phyloP scores from a whole-genome alignment of 1,140 invertebrate genomes.

The Harpegnathos saltator region DNA sequence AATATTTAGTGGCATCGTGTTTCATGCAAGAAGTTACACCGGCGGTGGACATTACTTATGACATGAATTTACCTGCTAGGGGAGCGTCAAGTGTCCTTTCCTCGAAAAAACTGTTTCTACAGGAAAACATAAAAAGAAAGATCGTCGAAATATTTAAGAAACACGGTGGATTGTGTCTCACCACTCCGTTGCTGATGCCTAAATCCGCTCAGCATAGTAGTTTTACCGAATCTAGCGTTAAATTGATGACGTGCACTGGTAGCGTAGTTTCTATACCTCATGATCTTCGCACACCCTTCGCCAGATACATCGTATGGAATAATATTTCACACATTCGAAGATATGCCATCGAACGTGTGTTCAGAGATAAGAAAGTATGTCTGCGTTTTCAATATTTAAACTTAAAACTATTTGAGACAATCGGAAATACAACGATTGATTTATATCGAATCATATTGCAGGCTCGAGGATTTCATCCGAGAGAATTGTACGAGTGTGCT shows the following conservation, averaged over 20 bases:
- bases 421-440: no score
- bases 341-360: slow-evolving; percentile 95
- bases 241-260: slow-evolving; percentile 94
- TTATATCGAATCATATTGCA: slow-evolving; percentile 49
- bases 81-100: slow-evolving; percentile 73
- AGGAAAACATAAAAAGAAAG: slow-evolving; percentile 82
- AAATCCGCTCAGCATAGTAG: slow-evolving; percentile 87
- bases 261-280: slow-evolving; percentile 92
- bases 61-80: slow-evolving; percentile 87
- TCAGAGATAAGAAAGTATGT: slow-evolving; percentile 91
- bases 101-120: slow-evolving; percentile 70
- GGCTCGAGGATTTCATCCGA: slow-evolving; percentile 93
- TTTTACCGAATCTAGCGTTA: slow-evolving; percentile 88
- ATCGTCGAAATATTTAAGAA: slow-evolving; percentile 90
- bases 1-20: slow-evolving; percentile 90
- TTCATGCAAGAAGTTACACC: slow-evolving; percentile 89
- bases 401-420: no score
- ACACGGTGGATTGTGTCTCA: slow-evolving; percentile 92
- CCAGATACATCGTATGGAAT: slow-evolving; percentile 93
- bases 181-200: slow-evolving; percentile 92
- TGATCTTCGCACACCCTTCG: slow-evolving; percentile 92
- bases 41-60: slow-evolving; percentile 92
- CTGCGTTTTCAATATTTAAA: neutral
- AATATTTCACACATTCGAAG: slow-evolving; percentile 92
- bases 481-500: slow-evolving; percentile 95